Conservation (phyloP, 2,888 invertebrate species). For the Erebia epiphron region DNA sequence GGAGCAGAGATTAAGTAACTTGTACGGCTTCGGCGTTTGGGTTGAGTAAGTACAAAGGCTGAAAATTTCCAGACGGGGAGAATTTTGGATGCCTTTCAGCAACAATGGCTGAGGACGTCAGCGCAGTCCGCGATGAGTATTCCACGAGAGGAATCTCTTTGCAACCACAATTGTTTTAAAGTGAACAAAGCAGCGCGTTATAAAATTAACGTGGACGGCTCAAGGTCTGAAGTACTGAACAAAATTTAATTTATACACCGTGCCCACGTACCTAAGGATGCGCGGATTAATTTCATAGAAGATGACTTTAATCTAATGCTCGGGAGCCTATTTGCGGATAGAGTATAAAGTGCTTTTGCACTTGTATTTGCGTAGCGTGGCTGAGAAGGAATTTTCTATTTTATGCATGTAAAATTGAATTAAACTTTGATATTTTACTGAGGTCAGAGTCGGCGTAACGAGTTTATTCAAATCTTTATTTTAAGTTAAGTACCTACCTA, state of each 20-base stretch:
- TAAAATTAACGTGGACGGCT: slow-evolving; percentile 55
- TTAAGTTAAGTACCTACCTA: not conserved
- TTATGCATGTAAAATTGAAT: slow-evolving; percentile 15
- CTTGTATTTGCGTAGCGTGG: slow-evolving; percentile 31
- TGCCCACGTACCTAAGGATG: slow-evolving; percentile 39
- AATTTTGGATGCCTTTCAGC: slow-evolving; percentile 62
- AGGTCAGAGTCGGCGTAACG: not conserved
- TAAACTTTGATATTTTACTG: slow-evolving; percentile 4
- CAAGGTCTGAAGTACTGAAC: slow-evolving; percentile 48
- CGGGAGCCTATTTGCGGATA: slow-evolving; percentile 37
- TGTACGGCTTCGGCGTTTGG: slow-evolving; percentile 65
- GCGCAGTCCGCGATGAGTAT: slow-evolving; percentile 56
- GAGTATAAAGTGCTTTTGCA: slow-evolving; percentile 33
- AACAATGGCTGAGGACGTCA: slow-evolving; percentile 62
- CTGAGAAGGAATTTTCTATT: slow-evolving; percentile 10
- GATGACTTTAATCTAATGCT: slow-evolving; percentile 41
- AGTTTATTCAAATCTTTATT: not conserved
- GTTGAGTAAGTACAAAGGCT: slow-evolving; percentile 60
- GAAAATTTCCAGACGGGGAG: slow-evolving; percentile 68
- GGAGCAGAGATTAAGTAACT: slow-evolving; percentile 72
- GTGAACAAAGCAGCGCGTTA: slow-evolving; percentile 49
- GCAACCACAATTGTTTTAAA: slow-evolving; percentile 61
- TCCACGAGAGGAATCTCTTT: slow-evolving; percentile 58
- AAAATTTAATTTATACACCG: slow-evolving; percentile 49
- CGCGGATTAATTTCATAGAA: slow-evolving; percentile 41